Percentiles rank a stretch among this genome's conserved stretches.
Conservation (phyloP, 2,888 invertebrate species). For the Taphrorychus bicolor region DNA sequence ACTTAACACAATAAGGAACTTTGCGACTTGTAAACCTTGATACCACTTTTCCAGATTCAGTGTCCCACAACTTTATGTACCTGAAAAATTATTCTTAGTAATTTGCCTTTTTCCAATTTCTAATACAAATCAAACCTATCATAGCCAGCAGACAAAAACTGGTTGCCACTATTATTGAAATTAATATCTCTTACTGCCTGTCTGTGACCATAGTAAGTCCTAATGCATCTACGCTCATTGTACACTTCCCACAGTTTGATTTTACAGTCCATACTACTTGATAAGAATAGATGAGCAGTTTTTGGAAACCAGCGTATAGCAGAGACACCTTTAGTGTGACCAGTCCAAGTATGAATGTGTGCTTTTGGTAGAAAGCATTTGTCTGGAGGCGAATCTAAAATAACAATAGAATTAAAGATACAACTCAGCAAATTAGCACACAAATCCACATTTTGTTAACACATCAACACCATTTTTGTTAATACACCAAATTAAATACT, state of each 20-base stretch:
- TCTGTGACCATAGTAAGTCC: slow-evolving; percentile 95
- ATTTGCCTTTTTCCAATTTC: background rate
- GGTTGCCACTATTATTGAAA: slow-evolving; percentile 92
- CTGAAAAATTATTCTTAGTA: slow-evolving; percentile 21
- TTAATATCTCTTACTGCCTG: slow-evolving; percentile 96
- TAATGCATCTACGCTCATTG: slow-evolving; percentile 88
- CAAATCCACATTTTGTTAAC: too few species aligned
- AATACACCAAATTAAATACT: too few species aligned
- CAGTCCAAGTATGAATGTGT: slow-evolving; percentile 95
- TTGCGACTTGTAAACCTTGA: slow-evolving; percentile 93
- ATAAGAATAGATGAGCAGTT: slow-evolving; percentile 93
- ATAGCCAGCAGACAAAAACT: slow-evolving; percentile 90
- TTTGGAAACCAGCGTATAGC: slow-evolving; percentile 94
- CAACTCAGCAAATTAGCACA: too few species aligned
- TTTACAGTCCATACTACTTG: slow-evolving; percentile 96
- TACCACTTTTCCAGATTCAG: slow-evolving; percentile 90
- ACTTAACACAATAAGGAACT: slow-evolving; percentile 97
- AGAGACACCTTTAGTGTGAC: slow-evolving; percentile 96
- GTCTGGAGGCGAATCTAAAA: slow-evolving; percentile 80
- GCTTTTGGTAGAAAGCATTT: slow-evolving; percentile 96
- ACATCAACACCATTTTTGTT: too few species aligned
- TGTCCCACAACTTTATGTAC: slow-evolving; percentile 98
- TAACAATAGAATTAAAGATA: background rate
- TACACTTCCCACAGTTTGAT: slow-evolving; percentile 99
- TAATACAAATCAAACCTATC: slow-evolving; percentile 62